phyloP scores from a whole-genome alignment of 2,113 vertebrate genomes.

The Lepidothrix coronata region DNA sequence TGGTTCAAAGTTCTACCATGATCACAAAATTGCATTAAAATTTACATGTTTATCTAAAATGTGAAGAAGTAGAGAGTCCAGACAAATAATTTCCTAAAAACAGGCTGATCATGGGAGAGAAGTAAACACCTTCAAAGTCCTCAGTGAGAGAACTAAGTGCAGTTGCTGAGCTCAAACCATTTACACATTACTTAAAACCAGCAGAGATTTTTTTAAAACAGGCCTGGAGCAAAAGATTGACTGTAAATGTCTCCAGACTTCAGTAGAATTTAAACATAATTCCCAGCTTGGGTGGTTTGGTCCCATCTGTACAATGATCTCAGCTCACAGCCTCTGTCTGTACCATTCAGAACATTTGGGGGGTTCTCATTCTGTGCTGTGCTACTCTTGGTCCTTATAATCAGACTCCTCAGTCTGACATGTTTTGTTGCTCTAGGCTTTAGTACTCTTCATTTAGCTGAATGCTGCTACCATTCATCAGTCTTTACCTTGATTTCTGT shows the following conservation, averaged over 20 bases:
- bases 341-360: background rate
- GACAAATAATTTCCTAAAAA: background rate
- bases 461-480: background rate
- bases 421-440: background rate
- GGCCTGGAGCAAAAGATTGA: background rate
- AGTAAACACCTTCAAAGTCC: background rate
- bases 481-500: background rate
- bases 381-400: background rate
- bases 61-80: background rate
- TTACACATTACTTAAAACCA: background rate
- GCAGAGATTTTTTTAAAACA: background rate
- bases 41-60: background rate
- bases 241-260: background rate
- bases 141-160: background rate
- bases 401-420: background rate
- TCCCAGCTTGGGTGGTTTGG: background rate
- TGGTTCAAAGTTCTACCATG: background rate
- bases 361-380: background rate
- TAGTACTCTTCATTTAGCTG: background rate
- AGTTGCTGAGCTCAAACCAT: background rate
- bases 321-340: background rate
- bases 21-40: background rate
- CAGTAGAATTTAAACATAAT: background rate
- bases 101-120: background rate
- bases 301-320: background rate